Conservation (phyloP, 2,797 vertebrate genomes). For the Bovichtus diacanthus region DNA sequence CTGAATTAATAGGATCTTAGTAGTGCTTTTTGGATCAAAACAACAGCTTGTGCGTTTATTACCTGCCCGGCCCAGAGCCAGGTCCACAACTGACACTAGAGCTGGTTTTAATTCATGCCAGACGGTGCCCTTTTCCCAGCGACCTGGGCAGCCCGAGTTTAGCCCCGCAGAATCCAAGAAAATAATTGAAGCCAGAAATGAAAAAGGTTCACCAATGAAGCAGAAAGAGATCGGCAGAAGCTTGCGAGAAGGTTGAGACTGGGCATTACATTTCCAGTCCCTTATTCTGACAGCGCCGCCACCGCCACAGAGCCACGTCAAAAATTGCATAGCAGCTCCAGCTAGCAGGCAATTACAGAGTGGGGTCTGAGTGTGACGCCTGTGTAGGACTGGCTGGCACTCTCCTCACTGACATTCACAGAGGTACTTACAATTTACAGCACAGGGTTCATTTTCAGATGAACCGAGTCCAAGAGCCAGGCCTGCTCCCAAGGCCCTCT, state of each 20-base stretch:
- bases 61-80: constrained; percentile 52
- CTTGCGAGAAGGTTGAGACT: constrained; percentile 43
- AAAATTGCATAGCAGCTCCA: constrained; percentile 75
- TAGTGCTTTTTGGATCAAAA: constrained; percentile 44
- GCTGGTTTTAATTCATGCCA: constrained; percentile 40
- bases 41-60: constrained; percentile 21
- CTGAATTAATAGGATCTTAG: constrained; percentile 61
- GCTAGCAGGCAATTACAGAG: constrained; percentile 80
- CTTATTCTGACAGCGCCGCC: constrained; percentile 71
- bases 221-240: constrained; percentile 44
- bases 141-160: constrained; percentile 18
- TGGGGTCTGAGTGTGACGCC: constrained; percentile 70
- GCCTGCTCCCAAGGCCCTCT: constrained; percentile 37
- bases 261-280: constrained; percentile 72
- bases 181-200: constrained; percentile 51
- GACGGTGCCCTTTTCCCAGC: constrained; percentile 16
- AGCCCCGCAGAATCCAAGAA: constrained; percentile 13
- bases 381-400: constrained; percentile 60
- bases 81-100: constrained; percentile 29
- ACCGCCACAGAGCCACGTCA: constrained; percentile 65
- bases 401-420: constrained; percentile 53
- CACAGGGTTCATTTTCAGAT: constrained; percentile 58
- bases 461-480: constrained; percentile 55
- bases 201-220: constrained; percentile 35
- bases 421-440: constrained; percentile 70